Evolutionary conservation across 1,140 invertebrate genomes (phyloP).

Genomic region (Diachasmimorpha longicaudata): DNA sequence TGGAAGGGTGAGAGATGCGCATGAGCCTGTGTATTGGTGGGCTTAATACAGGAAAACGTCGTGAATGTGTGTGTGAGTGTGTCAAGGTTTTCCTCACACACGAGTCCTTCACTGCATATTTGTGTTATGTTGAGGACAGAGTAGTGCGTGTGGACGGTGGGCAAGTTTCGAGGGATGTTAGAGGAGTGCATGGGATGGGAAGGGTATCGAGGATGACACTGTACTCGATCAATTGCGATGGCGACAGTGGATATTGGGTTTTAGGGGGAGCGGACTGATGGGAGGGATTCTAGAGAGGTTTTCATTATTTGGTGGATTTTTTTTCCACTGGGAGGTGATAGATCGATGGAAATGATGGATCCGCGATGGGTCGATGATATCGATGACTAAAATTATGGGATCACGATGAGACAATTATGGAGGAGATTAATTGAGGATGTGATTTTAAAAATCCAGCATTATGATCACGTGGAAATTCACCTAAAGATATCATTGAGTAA

Average conservation of each 20-base stretch:
- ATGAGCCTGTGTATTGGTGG: not conserved
- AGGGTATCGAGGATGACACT: not conserved
- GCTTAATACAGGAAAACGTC: not conserved
- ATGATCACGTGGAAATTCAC: too few species aligned
- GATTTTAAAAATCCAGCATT: too few species aligned
- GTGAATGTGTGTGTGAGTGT: not conserved
- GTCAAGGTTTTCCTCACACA: not conserved
- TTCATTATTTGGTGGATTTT: not conserved
- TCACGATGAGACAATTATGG: too few species aligned
- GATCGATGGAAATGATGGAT: too few species aligned
- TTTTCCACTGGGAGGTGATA: not conserved
- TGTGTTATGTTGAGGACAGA: not conserved
- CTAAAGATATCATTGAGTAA: too few species aligned
- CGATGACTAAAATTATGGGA: too few species aligned
- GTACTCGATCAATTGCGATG: not conserved
- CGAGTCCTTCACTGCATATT: not conserved
- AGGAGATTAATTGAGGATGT: too few species aligned
- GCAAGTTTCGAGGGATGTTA: not conserved
- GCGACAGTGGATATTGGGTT: conserved; percentile 20
- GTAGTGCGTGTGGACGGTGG: not conserved
- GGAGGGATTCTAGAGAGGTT: not conserved
- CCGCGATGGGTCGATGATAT: too few species aligned
- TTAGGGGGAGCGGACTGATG: not conserved
- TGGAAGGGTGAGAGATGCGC: not conserved
- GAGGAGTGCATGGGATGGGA: too few species aligned